Evolutionary conservation across 2,797 vertebrate species (phyloP), one percentile per base, ranked within the genome.

Genomic region (Falco cherrug): DNA sequence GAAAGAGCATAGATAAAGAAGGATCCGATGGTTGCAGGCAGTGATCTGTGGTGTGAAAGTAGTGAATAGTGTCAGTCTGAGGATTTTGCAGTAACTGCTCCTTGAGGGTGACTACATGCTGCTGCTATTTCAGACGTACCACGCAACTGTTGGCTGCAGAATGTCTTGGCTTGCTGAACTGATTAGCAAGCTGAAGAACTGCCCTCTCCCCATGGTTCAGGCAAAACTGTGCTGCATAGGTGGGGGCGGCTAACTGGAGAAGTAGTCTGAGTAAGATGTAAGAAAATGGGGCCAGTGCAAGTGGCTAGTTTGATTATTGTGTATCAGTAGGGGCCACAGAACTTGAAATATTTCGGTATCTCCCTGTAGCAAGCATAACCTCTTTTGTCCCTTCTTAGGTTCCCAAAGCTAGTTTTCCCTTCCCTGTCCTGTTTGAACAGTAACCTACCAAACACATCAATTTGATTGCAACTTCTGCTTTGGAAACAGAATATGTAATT

Each of bases 191-290:
- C 35, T 74, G 56, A 35, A n/a, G 5, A 63, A 7, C 25, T 6
- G 16, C 2, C 1, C 2, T 4, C 25, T 2, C 6, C 9, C 3
- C 5, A 50, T 13, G 20, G 13, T 56, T 92, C 29, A 43, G 43
- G 11, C 12, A 75, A 56, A 87, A 37, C 19, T 64, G 29, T 71
- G 29, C 16, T 70, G 31, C 7, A 0, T 16, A 21, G 29, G 5
- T 53, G 47, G 7, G 9, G 3, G 4, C 78, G 39, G 31, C 57
- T 10, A 80, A 39, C 35, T 70, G 60, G 51, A 77, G 18, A 17
- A 26, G 45, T 35, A 59, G 16, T 56, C 20, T 35, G 48, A 71
- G 45, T 64, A 64, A 53, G 47, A 12, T 3, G 0, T 24, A 12
- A 61, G 45, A 68, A 82, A 24, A 10, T 4, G 15, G 19, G 9